Evolutionary conservation across 2,797 vertebrate species (phyloP).

Genomic region (Lutjanus campechanus): DNA sequence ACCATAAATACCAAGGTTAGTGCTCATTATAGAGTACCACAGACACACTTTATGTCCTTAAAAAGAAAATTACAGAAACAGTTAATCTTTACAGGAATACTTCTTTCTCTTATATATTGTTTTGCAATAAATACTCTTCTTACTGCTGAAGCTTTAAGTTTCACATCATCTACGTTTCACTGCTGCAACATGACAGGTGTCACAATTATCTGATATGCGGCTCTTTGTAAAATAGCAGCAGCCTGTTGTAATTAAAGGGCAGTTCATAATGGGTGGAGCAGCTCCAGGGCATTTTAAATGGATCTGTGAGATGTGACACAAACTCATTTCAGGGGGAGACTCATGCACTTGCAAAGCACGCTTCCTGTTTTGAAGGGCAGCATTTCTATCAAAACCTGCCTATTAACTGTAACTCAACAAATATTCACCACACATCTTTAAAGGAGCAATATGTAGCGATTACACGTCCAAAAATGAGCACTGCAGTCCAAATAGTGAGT

Average conservation of each 20-base stretch:
- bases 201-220: constrained; percentile 44
- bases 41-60: constrained; percentile 32
- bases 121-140: constrained; percentile 10
- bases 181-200: constrained; percentile 46
- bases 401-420: neutral
- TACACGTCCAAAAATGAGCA: too few relatives aligned
- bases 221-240: constrained; percentile 35
- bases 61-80: constrained; percentile 4
- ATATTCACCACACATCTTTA: constrained; percentile 12
- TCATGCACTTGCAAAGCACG: neutral
- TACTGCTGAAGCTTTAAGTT: neutral
- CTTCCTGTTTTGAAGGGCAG: neutral
- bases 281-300: constrained; percentile 46
- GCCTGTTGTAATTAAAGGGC: constrained; percentile 68
- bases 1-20: constrained; percentile 42
- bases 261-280: constrained; percentile 45
- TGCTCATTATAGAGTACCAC: constrained; percentile 18
- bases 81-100: constrained; percentile 17
- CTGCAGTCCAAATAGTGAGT: too few relatives aligned
- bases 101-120: constrained; percentile 14
- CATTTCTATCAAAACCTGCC: neutral
- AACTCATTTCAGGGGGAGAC: constrained; percentile 12
- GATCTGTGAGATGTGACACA: constrained; percentile 33
- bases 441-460: too few relatives aligned
- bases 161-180: constrained; percentile 28